These are phyloP conservation scores for Lophotis ruficrista DNA, from an alignment of 2,113 vertebrate species.

Conservation along the genomic window DNA sequence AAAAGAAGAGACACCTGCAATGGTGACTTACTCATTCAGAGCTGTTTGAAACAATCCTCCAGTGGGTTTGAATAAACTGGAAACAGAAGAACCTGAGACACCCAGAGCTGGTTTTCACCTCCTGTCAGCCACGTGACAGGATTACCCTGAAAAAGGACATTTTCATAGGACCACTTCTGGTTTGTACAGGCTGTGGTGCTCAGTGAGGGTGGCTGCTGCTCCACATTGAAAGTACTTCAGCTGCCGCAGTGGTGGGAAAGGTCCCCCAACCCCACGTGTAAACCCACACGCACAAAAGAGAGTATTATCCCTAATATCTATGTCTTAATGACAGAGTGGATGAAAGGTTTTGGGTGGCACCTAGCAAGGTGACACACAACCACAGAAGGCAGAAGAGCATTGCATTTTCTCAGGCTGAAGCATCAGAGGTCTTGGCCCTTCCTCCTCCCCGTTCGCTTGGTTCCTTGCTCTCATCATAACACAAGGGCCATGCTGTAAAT, in stretches of 20 bases:
- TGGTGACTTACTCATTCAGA: neutral
- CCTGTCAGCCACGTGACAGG: neutral
- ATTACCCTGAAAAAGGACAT: neutral
- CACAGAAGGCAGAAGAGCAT: neutral
- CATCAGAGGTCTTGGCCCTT: neutral
- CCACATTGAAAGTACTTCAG: neutral
- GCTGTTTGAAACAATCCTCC: neutral
- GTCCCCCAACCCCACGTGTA: neutral
- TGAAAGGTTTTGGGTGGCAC: neutral
- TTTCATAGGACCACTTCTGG: neutral
- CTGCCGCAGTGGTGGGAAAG: neutral
- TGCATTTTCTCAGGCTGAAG: neutral
- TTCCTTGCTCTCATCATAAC: neutral
- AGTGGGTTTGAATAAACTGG: neutral
- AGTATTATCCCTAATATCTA: neutral
- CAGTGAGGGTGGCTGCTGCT: no score
- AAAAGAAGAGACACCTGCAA: neutral
- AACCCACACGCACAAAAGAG: neutral
- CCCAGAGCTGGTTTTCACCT: neutral
- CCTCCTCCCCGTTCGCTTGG: neutral
- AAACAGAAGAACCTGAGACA: neutral
- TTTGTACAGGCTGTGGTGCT: neutral
- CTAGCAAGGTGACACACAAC: neutral
- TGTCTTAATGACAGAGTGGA: neutral
- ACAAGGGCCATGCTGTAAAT: neutral